Evolutionary conservation across 2,797 vertebrate species (phyloP).

Genomic region (Ceyx erithaca): DNA sequence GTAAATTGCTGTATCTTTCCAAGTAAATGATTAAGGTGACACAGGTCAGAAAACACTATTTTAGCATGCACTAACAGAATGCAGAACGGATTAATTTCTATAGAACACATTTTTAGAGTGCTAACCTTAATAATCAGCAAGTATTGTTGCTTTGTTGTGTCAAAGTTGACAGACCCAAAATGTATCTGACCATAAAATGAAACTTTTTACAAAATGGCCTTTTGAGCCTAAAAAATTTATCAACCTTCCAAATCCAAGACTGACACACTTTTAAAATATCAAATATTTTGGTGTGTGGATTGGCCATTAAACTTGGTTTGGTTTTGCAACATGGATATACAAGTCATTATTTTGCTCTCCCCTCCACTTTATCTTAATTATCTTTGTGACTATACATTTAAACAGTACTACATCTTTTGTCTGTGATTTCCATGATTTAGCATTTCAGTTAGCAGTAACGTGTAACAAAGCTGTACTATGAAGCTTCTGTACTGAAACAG

Average conservation of each 20-base stretch:
- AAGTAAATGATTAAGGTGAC: background rate
- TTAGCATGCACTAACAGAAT: background rate
- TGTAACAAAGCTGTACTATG: background rate
- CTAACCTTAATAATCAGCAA: background rate
- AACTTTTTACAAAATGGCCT: background rate
- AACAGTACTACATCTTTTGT: background rate
- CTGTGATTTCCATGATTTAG: slow-evolving; percentile 6
- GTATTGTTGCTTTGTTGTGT: background rate
- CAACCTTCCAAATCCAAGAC: background rate
- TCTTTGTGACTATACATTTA: background rate
- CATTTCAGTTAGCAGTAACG: slow-evolving; percentile 23
- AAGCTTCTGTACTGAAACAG: background rate
- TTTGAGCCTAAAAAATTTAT: slow-evolving; percentile 6
- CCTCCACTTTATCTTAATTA: background rate
- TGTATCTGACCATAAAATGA: background rate
- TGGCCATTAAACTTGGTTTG: background rate
- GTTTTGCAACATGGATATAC: background rate
- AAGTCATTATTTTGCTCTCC: background rate
- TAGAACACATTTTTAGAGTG: background rate
- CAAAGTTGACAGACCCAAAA: background rate
- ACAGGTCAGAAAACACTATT: background rate
- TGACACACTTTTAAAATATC: background rate
- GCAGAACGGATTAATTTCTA: background rate
- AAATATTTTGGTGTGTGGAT: background rate
- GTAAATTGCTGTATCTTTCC: background rate